Evolutionary conservation across 2,113 vertebrate species (phyloP), one percentile per base, ranked within the genome.

Genomic region (Salminus brasiliensis): DNA sequence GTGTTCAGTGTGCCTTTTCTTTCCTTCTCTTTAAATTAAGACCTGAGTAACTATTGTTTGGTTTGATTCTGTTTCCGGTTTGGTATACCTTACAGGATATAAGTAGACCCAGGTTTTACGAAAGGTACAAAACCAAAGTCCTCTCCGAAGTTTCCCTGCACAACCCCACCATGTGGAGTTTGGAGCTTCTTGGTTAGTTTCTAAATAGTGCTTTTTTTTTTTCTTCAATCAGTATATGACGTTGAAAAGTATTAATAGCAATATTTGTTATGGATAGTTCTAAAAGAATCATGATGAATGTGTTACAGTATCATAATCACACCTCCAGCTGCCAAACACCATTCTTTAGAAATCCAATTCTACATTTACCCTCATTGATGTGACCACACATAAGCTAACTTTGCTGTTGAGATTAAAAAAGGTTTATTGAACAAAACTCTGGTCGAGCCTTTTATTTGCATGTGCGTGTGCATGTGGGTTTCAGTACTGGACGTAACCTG

Each of bases 81-180:
- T 87, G 83, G 45, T 78, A 67, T 81, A 60, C 63, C 34, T 63
- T 90, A 91, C 88, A 86, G 71, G 89, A 92, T 90, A 92, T 83
- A 82, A 85, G 83, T 94, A 93, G 91, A 88, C 91, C 89, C 91
- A 92, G 89, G 91, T 91, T 93, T 92, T 93, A 88, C 93, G n/a
- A 89, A 90, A 93, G 89, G 95, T 95, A 94, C 89, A 89, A 95
- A 93, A 94, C 96, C 98, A 97, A 98, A 99, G 96, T 94, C 93
- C 90, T 94, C 95, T 95, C 94, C 91, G 92, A 88, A 93, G 93
- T 94, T 91, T 88, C 85, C 49, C 88, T 30, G 85, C 88, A 92
- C 79, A n/a, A 90, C 95, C 93, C 93, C 96, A 96, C 95, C 89
- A 1, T 95, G 95, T 97, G 96, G 95, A 88, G 90, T 85, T 72